Conservation (phyloP, 2,888 invertebrate species). For the Caenorhabditis afra region DNA sequence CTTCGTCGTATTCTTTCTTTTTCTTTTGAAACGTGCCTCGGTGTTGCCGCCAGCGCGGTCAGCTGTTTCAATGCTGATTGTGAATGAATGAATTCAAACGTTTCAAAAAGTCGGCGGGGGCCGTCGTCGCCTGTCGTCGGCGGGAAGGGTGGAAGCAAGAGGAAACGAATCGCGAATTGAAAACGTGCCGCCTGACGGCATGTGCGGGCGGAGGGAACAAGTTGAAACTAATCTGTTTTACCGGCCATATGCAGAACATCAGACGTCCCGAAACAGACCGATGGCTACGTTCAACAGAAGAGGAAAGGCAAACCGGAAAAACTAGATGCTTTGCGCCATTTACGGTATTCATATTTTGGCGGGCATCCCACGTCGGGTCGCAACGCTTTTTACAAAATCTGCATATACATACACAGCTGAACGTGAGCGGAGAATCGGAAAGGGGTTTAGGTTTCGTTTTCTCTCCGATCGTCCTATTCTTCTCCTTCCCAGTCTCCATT, state of each 20-base stretch:
- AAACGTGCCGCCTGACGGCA: conserved; percentile 2
- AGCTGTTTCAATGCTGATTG: conserved; percentile 56
- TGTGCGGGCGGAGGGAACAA: conserved; percentile 14
- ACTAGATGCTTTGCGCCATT: conserved; percentile 43
- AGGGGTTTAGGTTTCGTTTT: conserved; percentile 1
- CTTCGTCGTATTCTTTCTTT: conserved; percentile 3
- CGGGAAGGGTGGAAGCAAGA: no score
- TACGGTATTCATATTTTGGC: conserved; percentile 49
- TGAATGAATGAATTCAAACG: conserved; percentile 39
- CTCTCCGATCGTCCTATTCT: conserved; percentile 4
- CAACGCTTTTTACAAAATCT: conserved; percentile 16
- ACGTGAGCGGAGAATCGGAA: not conserved
- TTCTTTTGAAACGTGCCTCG: conserved; percentile 34
- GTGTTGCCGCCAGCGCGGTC: conserved; percentile 34
- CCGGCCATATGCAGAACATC: conserved; percentile 28
- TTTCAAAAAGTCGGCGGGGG: conserved; percentile 37
- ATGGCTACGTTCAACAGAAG: conserved; percentile 23
- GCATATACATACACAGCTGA: conserved; percentile 19
- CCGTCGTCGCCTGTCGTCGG: not conserved
- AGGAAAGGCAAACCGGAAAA: conserved; percentile 46
- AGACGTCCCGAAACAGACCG: conserved; percentile 28
- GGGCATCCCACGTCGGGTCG: conserved; percentile 9
- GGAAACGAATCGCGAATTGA: no score
- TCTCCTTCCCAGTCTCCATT: conserved; percentile 6
- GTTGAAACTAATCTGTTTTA: conserved; percentile 43